Evolutionary conservation across 2,797 vertebrate genomes (phyloP).

Genomic region (Acrossocheilus fasciatus): DNA sequence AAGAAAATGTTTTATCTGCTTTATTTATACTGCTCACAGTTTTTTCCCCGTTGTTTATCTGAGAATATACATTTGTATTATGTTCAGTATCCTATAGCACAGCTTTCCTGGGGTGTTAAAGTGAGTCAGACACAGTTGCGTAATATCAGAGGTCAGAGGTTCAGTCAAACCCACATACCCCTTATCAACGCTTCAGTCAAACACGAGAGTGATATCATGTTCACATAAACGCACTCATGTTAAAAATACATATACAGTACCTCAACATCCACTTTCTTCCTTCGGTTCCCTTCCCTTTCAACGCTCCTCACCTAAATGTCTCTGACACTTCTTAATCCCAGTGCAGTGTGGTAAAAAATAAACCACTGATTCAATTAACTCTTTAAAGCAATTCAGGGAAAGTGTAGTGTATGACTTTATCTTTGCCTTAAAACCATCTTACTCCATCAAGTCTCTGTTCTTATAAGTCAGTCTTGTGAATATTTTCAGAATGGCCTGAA

Average conservation of each 20-base stretch:
- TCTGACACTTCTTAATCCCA: constrained; percentile 32
- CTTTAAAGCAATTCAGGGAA: neutral
- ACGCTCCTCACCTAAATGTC: neutral
- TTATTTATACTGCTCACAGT: neutral
- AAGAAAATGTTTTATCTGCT: neutral
- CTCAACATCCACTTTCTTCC: constrained; percentile 1
- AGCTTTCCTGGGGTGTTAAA: neutral
- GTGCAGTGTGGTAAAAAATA: constrained; percentile 34
- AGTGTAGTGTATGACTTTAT: neutral
- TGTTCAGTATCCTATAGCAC: neutral
- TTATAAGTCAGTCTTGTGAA: neutral
- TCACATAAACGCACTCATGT: neutral
- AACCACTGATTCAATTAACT: constrained; percentile 36
- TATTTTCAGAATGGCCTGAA: neutral
- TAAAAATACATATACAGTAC: neutral
- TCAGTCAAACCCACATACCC: neutral
- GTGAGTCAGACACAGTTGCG: constrained; percentile 23
- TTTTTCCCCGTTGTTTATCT: neutral
- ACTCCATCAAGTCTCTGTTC: neutral
- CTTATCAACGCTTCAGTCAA: neutral
- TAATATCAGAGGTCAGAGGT: constrained; percentile 6
- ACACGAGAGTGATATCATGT: neutral
- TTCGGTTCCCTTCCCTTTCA: neutral
- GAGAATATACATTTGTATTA: neutral
- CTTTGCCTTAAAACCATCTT: neutral